Percentiles rank a stretch among this genome's conserved stretches.
phyloP scores from a whole-genome alignment of 37 sponge, comb jelly and placozoan species.

The Spongia lamella region DNA sequence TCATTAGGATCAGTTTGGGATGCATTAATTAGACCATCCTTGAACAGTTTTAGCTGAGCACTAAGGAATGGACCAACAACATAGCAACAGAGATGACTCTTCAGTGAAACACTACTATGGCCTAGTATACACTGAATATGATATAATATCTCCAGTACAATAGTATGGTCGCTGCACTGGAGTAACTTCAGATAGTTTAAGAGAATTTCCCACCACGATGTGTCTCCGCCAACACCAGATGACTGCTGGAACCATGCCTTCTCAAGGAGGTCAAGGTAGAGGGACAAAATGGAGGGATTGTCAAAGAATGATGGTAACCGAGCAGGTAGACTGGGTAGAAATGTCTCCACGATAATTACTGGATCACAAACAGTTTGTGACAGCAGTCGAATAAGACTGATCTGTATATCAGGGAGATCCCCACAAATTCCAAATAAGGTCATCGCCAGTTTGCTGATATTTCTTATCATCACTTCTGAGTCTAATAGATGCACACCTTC shows the following conservation, averaged over 20 bases:
- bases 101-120: slow-evolving; percentile 41
- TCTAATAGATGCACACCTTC: slow-evolving; percentile 14
- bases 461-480: slow-evolving; percentile 35
- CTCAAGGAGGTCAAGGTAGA: slow-evolving; percentile 62
- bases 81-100: slow-evolving; percentile 40
- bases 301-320: slow-evolving; percentile 12
- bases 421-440: slow-evolving; percentile 50
- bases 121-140: slow-evolving; percentile 64
- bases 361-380: slow-evolving; percentile 40
- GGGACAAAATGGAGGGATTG: slow-evolving; percentile 55
- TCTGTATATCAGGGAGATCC: slow-evolving; percentile 49
- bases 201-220: slow-evolving; percentile 54
- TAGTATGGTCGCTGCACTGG: slow-evolving; percentile 3
- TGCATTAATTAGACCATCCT: slow-evolving; percentile 14
- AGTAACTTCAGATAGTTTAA: slow-evolving; percentile 40
- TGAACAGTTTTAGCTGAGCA: slow-evolving; percentile 30
- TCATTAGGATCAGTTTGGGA: not conserved
- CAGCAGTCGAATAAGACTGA: slow-evolving; percentile 30
- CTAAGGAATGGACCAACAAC: slow-evolving; percentile 43
- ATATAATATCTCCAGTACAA: slow-evolving; percentile 40
- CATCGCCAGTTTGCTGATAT: slow-evolving; percentile 51
- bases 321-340: slow-evolving; percentile 39
- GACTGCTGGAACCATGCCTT: slow-evolving; percentile 60
- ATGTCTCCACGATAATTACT: slow-evolving; percentile 39
- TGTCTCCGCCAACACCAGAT: slow-evolving; percentile 23